Conservation (phyloP, 2,113 vertebrate species). For the Promerops cafer region DNA sequence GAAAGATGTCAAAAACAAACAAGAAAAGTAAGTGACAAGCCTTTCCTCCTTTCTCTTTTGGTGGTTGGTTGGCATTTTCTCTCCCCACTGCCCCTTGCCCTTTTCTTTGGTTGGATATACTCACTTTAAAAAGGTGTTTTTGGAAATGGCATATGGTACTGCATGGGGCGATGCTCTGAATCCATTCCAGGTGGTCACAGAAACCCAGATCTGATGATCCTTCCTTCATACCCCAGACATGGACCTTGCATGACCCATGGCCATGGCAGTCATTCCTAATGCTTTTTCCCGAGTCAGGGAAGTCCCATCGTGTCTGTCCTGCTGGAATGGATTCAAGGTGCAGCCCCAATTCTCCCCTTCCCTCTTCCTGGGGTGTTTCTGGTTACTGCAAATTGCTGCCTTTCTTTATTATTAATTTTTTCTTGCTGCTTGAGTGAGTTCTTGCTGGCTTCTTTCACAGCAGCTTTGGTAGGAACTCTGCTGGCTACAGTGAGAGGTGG, state of each 20-base stretch:
- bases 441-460: constrained; percentile 61
- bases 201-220: not conserved
- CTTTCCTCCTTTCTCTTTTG: constrained; percentile 29
- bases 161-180: constrained; percentile 38
- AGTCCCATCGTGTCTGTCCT: not conserved
- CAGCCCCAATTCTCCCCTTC: constrained; percentile 14
- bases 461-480: constrained; percentile 45
- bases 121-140: constrained; percentile 14
- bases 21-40: constrained; percentile 90
- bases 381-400: constrained; percentile 34
- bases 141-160: constrained; percentile 24
- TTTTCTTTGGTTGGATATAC: constrained; percentile 27
- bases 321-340: constrained; percentile 43
- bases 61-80: constrained; percentile 43
- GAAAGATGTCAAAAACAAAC: constrained; percentile 86
- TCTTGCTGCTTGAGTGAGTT: constrained; percentile 54
- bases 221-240: constrained; percentile 34
- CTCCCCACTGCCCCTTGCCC: constrained; percentile 6
- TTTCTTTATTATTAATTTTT: constrained; percentile 48
- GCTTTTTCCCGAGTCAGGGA: constrained; percentile 14
- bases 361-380: constrained; percentile 46
- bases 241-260: constrained; percentile 39
- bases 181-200: constrained; percentile 60
- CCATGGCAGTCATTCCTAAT: constrained; percentile 36
- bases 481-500: not conserved